Base-by-base conservation (phyloP, 2,888 invertebrate species). In the Phrixothrix hirtus region DNA sequence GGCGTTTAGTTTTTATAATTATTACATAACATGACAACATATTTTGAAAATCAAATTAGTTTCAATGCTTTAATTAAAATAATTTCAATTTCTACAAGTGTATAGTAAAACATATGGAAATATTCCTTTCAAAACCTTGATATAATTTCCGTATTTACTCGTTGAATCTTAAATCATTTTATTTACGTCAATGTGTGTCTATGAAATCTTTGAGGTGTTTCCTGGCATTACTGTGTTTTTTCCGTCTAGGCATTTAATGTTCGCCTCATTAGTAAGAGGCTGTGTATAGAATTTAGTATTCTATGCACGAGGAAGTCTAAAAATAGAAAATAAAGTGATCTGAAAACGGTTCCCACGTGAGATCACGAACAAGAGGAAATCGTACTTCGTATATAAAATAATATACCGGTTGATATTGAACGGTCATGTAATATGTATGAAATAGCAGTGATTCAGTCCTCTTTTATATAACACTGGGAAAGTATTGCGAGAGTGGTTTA, bases 361-460 rank as follows among this genome's bases (percentile, higher is more conserved):
- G 45, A 55, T 46, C 49, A 46, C 46, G 55, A 37, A 46, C 52
- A 46, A 38, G 43, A 50, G 55, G 45, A 55, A 55, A 50, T 55
- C 49, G 48, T 42, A 48, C 49, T 55, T 55, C 46, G 50, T 55
- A 55, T 45, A 55, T 55, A 55, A 55, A 50, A 50, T 55, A 49
- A 55, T 55, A 50, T 55, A 55, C 55, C 56, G 53, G 51, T 57
- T 55, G 57, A 57, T 59, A 59, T 57, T 59, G 59, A 59, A 55
- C 59, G 57, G 51, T 59, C 59, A 59, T 59, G 59, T 55, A 59
- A 59, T 57, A 59, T 59, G 59, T 59, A 59, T 59, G 59, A 59
- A 57, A 57, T 59, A 42, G 59, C 50, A 36, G 55, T 55, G 55
- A 55, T 55, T 55, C 55, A 50, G 36, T 31, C 44, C 44, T 44